phyloP scores from a whole-genome alignment of 2,888 invertebrate genomes.

The Drosophila quinaria region DNA sequence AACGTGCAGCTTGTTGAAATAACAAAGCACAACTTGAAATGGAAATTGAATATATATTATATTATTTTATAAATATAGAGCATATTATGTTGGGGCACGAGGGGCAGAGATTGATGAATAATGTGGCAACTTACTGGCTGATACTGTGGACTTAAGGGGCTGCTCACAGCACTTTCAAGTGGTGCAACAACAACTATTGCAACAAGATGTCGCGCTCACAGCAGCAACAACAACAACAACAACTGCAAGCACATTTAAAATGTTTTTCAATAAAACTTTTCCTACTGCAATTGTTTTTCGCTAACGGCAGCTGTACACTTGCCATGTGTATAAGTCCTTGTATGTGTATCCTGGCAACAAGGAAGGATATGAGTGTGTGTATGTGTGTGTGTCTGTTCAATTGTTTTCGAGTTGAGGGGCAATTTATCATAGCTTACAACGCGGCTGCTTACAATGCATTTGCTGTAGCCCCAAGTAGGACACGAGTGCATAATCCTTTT shows the following conservation, averaged over 20 bases:
- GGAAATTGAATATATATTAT: constrained; percentile 24
- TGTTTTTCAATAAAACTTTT: constrained; percentile 80
- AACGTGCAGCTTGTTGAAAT: constrained; percentile 18
- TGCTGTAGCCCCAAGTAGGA: constrained; percentile 52
- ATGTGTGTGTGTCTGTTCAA: constrained; percentile 51
- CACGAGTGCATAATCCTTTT: constrained; percentile 77
- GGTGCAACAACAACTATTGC: constrained; percentile 27
- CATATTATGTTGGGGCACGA: constrained; percentile 16
- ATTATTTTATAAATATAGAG: constrained; percentile 11
- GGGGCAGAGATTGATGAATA: constrained; percentile 60
- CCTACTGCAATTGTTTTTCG: constrained; percentile 70
- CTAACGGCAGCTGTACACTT: constrained; percentile 39
- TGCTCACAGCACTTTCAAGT: constrained; percentile 37
- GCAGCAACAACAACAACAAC: constrained; percentile 34
- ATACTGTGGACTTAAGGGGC: constrained; percentile 19
- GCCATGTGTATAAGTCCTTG: constrained; percentile 1
- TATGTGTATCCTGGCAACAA: constrained; percentile 12
- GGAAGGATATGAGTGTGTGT: constrained; percentile 8
- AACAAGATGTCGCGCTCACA: constrained; percentile 50
- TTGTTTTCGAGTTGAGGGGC: constrained; percentile 76
- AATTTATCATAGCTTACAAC: constrained; percentile 78
- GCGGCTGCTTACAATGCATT: constrained; percentile 74
- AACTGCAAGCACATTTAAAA: constrained; percentile 72
- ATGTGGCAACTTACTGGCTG: constrained; percentile 58
- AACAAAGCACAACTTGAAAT: constrained; percentile 39